Percentiles rank a stretch among this genome's conserved stretches.
These are phyloP conservation scores for Candidula unifasciata DNA, from an alignment of 2,888 invertebrate species.

Conservation along the genomic window DNA sequence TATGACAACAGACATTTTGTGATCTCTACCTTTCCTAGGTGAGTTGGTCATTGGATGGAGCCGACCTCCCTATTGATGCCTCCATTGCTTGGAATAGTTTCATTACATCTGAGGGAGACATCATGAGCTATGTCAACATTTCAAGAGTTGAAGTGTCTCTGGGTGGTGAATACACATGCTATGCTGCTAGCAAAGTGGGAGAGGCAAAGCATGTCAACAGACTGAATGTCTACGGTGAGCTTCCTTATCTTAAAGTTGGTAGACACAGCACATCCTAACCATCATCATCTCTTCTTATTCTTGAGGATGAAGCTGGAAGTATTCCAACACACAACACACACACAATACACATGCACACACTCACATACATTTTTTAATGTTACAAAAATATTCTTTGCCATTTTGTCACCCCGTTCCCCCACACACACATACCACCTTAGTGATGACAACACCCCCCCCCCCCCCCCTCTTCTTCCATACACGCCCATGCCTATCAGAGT, in stretches of 20 bases:
- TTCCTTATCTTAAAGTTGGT: background rate
- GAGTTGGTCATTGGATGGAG: conserved; percentile 87
- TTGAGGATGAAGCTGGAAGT: too few relatives aligned
- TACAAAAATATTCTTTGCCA: too few relatives aligned
- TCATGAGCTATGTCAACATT: conserved; percentile 92
- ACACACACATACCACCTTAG: too few relatives aligned
- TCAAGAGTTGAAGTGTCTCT: conserved; percentile 83
- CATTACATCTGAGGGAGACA: conserved; percentile 85
- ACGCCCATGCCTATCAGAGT: too few relatives aligned
- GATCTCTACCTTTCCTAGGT: conserved; percentile 80
- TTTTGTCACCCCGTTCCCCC: too few relatives aligned
- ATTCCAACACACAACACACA: too few relatives aligned
- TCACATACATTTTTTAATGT: too few relatives aligned
- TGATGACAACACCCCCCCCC: too few relatives aligned
- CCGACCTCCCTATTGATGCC: conserved; percentile 80
- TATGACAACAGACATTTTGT: too few relatives aligned
- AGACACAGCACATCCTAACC: background rate
- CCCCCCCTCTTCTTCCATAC: too few relatives aligned
- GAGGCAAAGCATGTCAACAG: conserved; percentile 85
- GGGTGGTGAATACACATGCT: conserved; percentile 88
- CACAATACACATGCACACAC: too few relatives aligned
- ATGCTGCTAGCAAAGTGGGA: conserved; percentile 87
- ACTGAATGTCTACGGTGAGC: conserved; percentile 88
- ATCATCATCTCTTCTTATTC: too few relatives aligned
- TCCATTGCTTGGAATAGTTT: conserved; percentile 82